Conservation (phyloP, 2,888 invertebrate species). For the Parnassius orleans region DNA sequence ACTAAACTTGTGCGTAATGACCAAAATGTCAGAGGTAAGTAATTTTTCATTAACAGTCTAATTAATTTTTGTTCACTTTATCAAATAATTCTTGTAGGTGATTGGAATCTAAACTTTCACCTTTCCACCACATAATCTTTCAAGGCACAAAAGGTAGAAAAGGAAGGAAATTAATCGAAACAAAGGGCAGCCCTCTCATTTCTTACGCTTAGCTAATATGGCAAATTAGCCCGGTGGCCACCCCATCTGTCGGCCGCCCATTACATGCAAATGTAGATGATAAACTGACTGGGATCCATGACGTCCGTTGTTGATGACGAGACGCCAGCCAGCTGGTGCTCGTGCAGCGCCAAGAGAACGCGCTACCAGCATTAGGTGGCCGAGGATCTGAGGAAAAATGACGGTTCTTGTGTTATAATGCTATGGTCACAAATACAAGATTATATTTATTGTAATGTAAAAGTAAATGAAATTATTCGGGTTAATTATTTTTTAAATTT, state of each 20-base stretch:
- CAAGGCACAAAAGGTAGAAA: slow-evolving; percentile 12
- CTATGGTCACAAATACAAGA: no score
- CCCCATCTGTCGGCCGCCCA: slow-evolving; percentile 89
- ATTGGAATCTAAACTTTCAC: no score
- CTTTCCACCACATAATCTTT: background rate
- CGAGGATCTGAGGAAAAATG: slow-evolving; percentile 80
- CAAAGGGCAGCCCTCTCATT: slow-evolving; percentile 31
- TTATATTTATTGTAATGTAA: no score
- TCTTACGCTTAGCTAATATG: slow-evolving; percentile 26
- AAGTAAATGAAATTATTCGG: no score
- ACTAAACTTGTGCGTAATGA: background rate
- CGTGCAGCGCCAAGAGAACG: slow-evolving; percentile 83
- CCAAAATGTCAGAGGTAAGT: background rate
- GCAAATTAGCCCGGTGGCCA: slow-evolving; percentile 85
- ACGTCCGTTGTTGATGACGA: slow-evolving; percentile 89
- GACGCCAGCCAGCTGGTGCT: slow-evolving; percentile 85
- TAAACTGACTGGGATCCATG: slow-evolving; percentile 92
- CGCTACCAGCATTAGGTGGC: slow-evolving; percentile 86
- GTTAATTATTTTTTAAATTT: no score
- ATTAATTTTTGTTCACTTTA: no score
- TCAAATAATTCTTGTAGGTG: no score
- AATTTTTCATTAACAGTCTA: background rate
- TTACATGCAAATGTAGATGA: slow-evolving; percentile 90
- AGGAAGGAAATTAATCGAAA: slow-evolving; percentile 1
- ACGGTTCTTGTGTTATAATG: background rate